A percentile compares a stretch with the other conserved stretches of the same genome.
phyloP scores from a whole-genome alignment of 2,797 vertebrate genomes.

The Luscinia megarhynchos region DNA sequence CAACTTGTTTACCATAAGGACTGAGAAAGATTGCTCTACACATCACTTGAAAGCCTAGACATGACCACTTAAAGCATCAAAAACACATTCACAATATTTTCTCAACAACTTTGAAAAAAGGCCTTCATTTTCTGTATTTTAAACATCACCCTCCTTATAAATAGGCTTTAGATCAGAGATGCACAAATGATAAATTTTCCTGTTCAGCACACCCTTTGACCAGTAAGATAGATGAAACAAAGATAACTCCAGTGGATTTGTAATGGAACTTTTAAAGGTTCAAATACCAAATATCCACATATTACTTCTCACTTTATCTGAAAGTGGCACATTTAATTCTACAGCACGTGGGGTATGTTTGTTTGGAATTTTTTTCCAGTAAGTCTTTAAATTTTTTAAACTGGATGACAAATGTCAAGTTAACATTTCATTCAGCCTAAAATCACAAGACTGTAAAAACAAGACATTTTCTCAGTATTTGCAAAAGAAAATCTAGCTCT shows the following conservation, averaged over 20 bases:
- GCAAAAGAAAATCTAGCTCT: background rate
- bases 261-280: background rate
- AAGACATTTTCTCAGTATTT: background rate
- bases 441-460: background rate
- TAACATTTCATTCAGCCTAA: background rate
- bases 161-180: background rate
- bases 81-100: background rate
- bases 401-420: background rate
- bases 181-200: background rate
- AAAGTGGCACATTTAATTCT: background rate
- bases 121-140: background rate
- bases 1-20: background rate
- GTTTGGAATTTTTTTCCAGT: background rate
- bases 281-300: background rate
- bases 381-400: background rate
- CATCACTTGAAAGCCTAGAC: background rate
- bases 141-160: background rate
- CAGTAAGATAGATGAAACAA: background rate
- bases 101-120: background rate
- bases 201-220: background rate
- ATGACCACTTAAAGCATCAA: background rate
- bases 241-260: background rate
- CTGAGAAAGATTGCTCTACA: background rate
- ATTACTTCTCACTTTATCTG: background rate
- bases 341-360: background rate